Percentiles rank a stretch among this genome's conserved stretches.
phyloP scores from a whole-genome alignment of 1,140 invertebrate species.

The Thaumetopoea pityocampa region DNA sequence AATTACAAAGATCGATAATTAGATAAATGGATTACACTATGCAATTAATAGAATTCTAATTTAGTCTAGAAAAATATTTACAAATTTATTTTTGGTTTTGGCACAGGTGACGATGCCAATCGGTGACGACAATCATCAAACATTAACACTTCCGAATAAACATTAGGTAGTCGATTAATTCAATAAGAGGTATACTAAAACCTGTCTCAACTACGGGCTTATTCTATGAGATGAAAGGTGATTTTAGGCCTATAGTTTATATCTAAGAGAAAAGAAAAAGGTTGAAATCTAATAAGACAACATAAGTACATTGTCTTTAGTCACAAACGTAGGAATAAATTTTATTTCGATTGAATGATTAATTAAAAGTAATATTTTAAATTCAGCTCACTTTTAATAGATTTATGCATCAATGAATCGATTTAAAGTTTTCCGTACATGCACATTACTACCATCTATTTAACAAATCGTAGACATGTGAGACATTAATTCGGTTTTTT shows the following conservation, averaged over 20 bases:
- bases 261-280: too few species aligned
- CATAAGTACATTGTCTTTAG: too few species aligned
- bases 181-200: conserved; percentile 53
- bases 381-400: too few species aligned
- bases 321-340: too few species aligned
- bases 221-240: conserved; percentile 51
- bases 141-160: conserved; percentile 41
- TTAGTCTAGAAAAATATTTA: conserved; percentile 61
- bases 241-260: conserved; percentile 65
- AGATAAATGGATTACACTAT: conserved; percentile 16
- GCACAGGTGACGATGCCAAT: conserved; percentile 64
- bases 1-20: conserved; percentile 7
- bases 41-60: conserved; percentile 33
- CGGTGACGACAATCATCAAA: conserved; percentile 46
- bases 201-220: conserved; percentile 66
- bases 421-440: too few species aligned
- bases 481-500: too few species aligned
- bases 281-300: too few species aligned
- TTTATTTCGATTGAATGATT: too few species aligned
- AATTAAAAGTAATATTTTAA: too few species aligned
- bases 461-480: too few species aligned
- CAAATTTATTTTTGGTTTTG: conserved; percentile 66
- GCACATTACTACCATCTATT: too few species aligned
- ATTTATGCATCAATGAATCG: too few species aligned
- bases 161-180: conserved; percentile 43